Conservation (phyloP, 2,113 vertebrate genomes). For the Macquaria ambigua region DNA sequence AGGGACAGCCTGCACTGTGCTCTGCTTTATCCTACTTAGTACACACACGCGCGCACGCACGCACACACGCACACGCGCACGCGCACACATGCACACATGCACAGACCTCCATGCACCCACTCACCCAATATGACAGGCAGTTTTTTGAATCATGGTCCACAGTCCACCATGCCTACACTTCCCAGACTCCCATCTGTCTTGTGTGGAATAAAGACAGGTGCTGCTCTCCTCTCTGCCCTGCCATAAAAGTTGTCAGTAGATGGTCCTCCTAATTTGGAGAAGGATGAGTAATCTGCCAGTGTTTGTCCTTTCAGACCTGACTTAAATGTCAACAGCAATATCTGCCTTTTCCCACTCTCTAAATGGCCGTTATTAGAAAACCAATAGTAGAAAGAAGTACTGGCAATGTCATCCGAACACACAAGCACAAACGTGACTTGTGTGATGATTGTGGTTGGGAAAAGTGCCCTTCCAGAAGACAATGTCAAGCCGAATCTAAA, state of each 20-base stretch:
- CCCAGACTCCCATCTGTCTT: conserved; percentile 50
- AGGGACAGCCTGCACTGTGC: conserved; percentile 36
- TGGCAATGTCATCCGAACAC: conserved; percentile 55
- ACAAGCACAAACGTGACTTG: conserved; percentile 43
- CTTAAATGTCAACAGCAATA: conserved; percentile 55
- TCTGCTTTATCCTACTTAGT: conserved; percentile 11
- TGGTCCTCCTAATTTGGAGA: conserved; percentile 13
- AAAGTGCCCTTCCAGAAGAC: conserved; percentile 30
- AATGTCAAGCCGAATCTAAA: conserved; percentile 36
- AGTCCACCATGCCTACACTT: conserved; percentile 39
- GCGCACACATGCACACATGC: conserved; percentile 11
- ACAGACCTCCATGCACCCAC: conserved; percentile 23
- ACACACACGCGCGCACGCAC: conserved; percentile 12
- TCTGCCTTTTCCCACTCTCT: conserved; percentile 29
- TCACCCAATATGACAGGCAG: conserved; percentile 34
- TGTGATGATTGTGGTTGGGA: conserved; percentile 18
- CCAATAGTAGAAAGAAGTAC: conserved; percentile 38
- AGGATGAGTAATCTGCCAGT: conserved; percentile 47
- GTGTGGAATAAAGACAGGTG: conserved; percentile 26
- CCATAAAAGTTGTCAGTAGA: conserved; percentile 29
- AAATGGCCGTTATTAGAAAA: conserved; percentile 47
- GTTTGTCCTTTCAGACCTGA: conserved; percentile 54
- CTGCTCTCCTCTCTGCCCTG: conserved; percentile 9
- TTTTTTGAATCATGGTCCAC: conserved; percentile 18
- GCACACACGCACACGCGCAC: conserved; percentile 18